Evolutionary conservation across 2,113 vertebrate species (phyloP), one percentile per base, ranked within the genome.

Genomic region (Amphiprion ocellaris): DNA sequence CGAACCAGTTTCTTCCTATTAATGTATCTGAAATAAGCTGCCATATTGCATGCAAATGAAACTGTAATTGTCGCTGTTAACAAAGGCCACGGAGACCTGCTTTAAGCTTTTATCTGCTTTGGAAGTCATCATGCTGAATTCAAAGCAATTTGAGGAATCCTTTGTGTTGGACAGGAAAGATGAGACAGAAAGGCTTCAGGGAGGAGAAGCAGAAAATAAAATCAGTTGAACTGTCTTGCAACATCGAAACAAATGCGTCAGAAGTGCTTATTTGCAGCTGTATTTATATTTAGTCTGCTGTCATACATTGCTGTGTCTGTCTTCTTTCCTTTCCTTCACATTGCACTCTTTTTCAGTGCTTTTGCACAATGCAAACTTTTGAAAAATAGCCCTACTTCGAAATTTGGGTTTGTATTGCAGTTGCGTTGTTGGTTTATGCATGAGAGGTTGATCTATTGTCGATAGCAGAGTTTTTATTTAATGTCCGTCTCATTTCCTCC

Each of bases 261-360:
- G 19, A 15, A 4, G 60, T 71, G 68, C 81, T 19, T 70, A 26
- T 67, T 23, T 47, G 12, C 14, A 14, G 26, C 21, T 21, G 44
- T 56, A 61, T 65, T 84, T 76, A 4, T 86, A 64, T 86, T 79
- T 84, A 77, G 84, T 89, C 84, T 87, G 24, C 59, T 17, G 68
- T 28, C 49, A n/a, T 44, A 33, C 80, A 23, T 44, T 37, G 16
- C 52, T 28, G 19, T 65, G 66, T 65, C 59, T 58, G 44, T 17
- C 46, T 23, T 77, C 67, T 68, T 58, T 65, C 69, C 19, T 52
- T 9, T 52, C 19, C 8, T 52, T n/a, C 17, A 26, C 39, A 8
- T 24, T 41, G 12, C 67, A 65, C 16, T 21, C 26, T 19, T 19
- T 44, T 16, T 4, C 12, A 3, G 4, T 12, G 16, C 3, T 1